Base-by-base conservation (phyloP, 2,888 invertebrate species). In the Eremobia ochroleuca region DNA sequence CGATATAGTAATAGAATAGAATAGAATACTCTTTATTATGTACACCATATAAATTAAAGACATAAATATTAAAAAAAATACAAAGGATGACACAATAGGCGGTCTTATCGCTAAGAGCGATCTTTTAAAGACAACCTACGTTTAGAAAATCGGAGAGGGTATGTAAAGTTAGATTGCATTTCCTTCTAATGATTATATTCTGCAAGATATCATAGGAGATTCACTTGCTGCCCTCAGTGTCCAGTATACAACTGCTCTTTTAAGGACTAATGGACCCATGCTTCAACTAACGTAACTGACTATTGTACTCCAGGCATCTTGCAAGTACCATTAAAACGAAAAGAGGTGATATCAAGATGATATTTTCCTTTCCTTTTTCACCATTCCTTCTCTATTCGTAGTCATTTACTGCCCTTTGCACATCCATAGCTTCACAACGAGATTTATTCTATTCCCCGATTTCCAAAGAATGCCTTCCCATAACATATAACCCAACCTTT, bases 381-480 rank as follows among this genome's bases (percentile, higher is more conserved):
- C 9, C 11, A 64, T n/a, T 40, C 3, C 13, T 1, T 28, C 9
- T n/a, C 0, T n/a, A 9, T 1, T 61, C 8, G 13, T 28, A 55
- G 15, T 18, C 18, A 40, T 28, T 40, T 59, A 25, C n/a, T 46
- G 55, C n/a, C 52, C 8, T 77, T 70, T 62, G 1, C 28, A 62
- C 28, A 37, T n/a, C 25, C 18, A 18, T 43, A 49, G 31, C 9
- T 18, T 43, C 58, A 31, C 15, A 59, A 67, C 4, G 21, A 69
- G 64, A 80, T 80, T 69, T 75, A 81, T 81, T 69, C 52, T 64
- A 52, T 65, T 81, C 68, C 3, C 67, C 43, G 31, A 69, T 59
- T 52, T 6, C 52, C 58, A 43, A 40, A 49, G 28, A 75, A 71
- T 80, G 68, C n/a, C 55, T 43, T 61, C 70, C 67, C 21, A n/a